These are phyloP conservation scores for Cryptocephalus moraei DNA, from an alignment of 2,888 invertebrate genomes.

Conservation along the genomic window DNA sequence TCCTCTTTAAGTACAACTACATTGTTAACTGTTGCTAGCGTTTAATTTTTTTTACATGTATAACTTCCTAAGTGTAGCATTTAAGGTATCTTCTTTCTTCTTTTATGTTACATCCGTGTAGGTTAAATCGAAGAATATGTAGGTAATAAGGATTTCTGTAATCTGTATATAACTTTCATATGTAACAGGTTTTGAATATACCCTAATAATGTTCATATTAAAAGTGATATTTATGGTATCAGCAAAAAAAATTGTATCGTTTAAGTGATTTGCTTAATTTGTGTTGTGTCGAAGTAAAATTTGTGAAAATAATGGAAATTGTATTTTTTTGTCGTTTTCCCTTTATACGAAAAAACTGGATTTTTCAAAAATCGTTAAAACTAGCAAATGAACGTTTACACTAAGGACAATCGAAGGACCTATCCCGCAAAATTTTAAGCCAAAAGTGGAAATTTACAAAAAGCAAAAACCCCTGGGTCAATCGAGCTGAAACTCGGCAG, in stretches of 20 bases:
- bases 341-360: no score
- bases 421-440: no score
- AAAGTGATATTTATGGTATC: slow-evolving; percentile 14
- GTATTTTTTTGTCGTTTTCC: neutral
- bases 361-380: no score
- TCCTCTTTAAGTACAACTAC: slow-evolving; percentile 1
- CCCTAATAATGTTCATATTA: slow-evolving; percentile 4
- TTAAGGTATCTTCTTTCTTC: neutral
- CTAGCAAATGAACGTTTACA: no score
- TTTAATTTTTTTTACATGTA: neutral
- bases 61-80: neutral
- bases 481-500: no score
- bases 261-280: slow-evolving; percentile 26
- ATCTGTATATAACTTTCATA: slow-evolving; percentile 4
- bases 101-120: neutral
- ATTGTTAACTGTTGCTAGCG: neutral
- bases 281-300: slow-evolving; percentile 23
- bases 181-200: neutral
- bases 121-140: neutral
- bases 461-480: no score
- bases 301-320: neutral
- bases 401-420: no score
- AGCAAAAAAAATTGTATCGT: slow-evolving; percentile 19
- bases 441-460: no score
- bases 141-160: no score